These are phyloP conservation scores for Chlorodrepanis virens DNA, from an alignment of 2,113 vertebrate species.

Conservation along the genomic window DNA sequence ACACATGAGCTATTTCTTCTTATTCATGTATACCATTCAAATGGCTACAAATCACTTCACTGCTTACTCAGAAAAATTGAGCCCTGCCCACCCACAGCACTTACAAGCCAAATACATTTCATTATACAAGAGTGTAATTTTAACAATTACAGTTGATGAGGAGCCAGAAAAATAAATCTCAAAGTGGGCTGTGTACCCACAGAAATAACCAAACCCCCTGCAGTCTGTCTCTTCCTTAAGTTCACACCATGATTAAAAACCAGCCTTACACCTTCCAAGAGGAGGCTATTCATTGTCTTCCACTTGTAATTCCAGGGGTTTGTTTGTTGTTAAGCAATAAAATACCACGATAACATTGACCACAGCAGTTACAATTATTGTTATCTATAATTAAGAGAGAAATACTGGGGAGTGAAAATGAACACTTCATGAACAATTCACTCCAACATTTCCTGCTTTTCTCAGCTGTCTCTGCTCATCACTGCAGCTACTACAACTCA, in stretches of 20 bases:
- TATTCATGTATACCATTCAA: not conserved
- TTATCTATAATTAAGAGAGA: not conserved
- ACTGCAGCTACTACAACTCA: not conserved
- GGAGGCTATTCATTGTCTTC: not conserved
- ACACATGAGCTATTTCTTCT: not conserved
- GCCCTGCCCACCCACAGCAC: accelerated
- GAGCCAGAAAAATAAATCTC: not conserved
- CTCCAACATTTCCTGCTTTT: not conserved
- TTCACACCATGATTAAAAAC: not conserved
- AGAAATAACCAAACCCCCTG: not conserved
- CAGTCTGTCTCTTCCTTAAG: not conserved
- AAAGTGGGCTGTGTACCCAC: not conserved
- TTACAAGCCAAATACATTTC: not conserved
- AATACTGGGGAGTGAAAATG: not conserved
- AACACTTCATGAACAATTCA: accelerated
- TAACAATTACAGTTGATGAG: not conserved
- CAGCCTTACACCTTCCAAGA: not conserved
- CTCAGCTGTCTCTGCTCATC: not conserved
- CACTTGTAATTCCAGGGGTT: not conserved
- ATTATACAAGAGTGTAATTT: not conserved
- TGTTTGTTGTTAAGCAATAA: not conserved
- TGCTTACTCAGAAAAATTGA: not conserved
- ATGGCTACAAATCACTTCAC: not conserved
- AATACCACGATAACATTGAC: not conserved
- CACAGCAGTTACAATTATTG: not conserved